Evolutionary conservation across 2,797 vertebrate species (phyloP), one percentile per base, ranked within the genome.

Genomic region (Tenualosa thibaudeaui): DNA sequence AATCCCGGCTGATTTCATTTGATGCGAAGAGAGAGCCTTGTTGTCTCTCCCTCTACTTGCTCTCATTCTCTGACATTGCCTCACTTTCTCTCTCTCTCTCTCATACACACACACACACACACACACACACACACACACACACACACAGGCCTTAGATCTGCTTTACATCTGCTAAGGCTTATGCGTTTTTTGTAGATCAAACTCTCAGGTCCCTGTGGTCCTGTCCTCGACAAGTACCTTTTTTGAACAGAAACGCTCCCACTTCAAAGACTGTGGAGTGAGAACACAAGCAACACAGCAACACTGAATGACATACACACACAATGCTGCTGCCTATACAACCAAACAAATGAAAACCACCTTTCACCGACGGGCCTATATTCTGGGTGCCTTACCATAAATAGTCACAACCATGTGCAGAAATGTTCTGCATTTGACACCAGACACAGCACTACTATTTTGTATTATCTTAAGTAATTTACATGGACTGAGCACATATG

Each of bases 171-270:
- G 86, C 86, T 46, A n/a, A 82, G 87, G 88, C 81, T 51, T 86
- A 84, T 86, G 81, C 65, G 58, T 85, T 81, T 31, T 88, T 85
- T 83, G 85, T 81, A 88, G 50, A 85, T 87, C 86, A 71, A 78
- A 84, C 84, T 86, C 87, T 49, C 50, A 58, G 83, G 84, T 89
- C 89, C 84, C 87, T 43, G 31, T 62, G 78, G 89, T 86, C 86
- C 54, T 87, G 87, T 88, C 86, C 83, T 89, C 83, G 87, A 87
- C 90, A 88, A 89, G 85, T 87, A 81, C 84, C 88, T 88, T 86
- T 84, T 81, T 88, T 84, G 81, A 85, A 49, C 43, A 2, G 75
- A 84, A 87, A 86, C 26, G 43, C 83, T 82, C 89, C 17, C 81
- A 82, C 78, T 88, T 92, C 87, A 91, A 88, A 91, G 85, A 84